A percentile compares a stretch with the other conserved stretches of the same genome.
Conservation (phyloP, 2,888 invertebrate species). For the Cephonodes hylas region DNA sequence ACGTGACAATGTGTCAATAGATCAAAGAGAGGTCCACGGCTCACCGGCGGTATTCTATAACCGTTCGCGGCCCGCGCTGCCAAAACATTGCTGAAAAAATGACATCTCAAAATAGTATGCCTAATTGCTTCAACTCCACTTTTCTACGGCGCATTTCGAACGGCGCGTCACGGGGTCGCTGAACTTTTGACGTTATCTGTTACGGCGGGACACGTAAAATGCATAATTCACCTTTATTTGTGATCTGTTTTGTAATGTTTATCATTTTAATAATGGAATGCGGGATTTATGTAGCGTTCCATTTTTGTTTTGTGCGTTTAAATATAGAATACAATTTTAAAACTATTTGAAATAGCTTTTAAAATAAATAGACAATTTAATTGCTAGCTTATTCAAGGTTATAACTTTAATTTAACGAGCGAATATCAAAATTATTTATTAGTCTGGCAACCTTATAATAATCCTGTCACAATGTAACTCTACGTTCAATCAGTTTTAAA, state of each 20-base stretch:
- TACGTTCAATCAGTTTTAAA: not conserved
- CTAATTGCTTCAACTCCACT: conserved; percentile 34
- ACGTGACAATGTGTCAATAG: conserved; percentile 11
- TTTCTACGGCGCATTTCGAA: conserved; percentile 22
- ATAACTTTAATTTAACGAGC: not conserved
- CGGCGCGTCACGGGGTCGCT: conserved; percentile 21
- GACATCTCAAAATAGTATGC: conserved; percentile 50
- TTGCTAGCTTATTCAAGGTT: not conserved
- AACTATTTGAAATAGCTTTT: too few species aligned
- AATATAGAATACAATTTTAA: not conserved
- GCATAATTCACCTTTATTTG: conserved; percentile 12
- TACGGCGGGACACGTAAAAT: conserved; percentile 15
- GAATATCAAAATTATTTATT: not conserved
- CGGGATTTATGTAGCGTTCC: not conserved
- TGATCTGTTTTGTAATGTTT: conserved; percentile 2
- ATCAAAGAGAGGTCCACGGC: conserved; percentile 13
- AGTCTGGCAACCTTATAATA: not conserved
- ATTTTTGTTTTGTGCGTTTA: not conserved
- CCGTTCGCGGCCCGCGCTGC: conserved; percentile 31
- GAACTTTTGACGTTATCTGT: conserved; percentile 24
- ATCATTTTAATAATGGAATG: not conserved
- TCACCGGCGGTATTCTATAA: not conserved
- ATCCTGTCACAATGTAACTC: not conserved
- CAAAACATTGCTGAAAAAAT: conserved; percentile 53
- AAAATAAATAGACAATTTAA: not conserved